Evolutionary conservation across 1,140 invertebrate genomes (phyloP), one percentile per base, ranked within the genome.

Genomic region (Calycopis cecrops): DNA sequence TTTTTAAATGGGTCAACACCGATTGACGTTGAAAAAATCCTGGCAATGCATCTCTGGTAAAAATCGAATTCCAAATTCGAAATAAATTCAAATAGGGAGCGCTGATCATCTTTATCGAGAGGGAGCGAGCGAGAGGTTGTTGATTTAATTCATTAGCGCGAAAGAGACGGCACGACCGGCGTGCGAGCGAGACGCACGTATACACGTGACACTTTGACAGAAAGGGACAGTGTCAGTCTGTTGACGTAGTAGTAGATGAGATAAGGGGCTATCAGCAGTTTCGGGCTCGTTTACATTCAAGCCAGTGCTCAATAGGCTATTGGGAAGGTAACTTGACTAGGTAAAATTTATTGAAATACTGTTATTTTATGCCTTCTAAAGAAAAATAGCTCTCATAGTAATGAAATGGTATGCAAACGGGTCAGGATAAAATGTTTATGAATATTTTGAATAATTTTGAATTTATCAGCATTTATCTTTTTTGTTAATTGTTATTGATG

Each of bases 181-280:
- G 77, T 64, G 69, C 35, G 72, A 79, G 53, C 35, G 73, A 33
- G 68, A 82, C 44, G 52, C 38, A 10, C 35, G 21, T 52, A 58
- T 58, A 64, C 11, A 38, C n/a, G 56, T 59, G 48, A 11, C 17
- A 9, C n/a, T 16, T 51, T 35, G 76, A 53, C 49, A 59, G 76
- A 79, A 16, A 60, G 65, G 49, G 76, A 82, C 55, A 60, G 70
- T 37, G 42, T 52, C 60, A 73, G 71, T 76, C 70, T 83, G 81
- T 85, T 85, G 82, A 85, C 82, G 82, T 83, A 81, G 82, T 81
- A 76, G 76, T 77, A 80, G 79, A 82, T 80, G 81, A 82, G 81
- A 83, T 84, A 85, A 84, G 82, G 80, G 73, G 79, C 79, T 85
- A 85, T 85, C 82, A 85, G 77, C 69, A 73, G 65, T 71, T 69